phyloP scores from a whole-genome alignment of 2,113 vertebrate species.

The Mirza zaza region DNA sequence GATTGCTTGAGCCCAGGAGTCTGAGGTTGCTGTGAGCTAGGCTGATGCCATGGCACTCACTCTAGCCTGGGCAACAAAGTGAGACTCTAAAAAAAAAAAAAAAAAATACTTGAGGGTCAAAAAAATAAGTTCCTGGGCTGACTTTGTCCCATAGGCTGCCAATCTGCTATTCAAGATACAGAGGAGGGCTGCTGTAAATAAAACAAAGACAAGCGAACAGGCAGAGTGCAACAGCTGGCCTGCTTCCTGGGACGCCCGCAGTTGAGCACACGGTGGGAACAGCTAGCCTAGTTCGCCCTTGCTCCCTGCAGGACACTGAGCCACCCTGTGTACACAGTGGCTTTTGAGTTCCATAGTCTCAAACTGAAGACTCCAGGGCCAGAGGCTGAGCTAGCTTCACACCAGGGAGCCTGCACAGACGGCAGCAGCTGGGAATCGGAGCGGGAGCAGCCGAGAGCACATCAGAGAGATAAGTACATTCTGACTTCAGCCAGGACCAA shows the following conservation, averaged over 20 bases:
- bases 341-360: background rate
- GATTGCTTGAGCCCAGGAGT: no score
- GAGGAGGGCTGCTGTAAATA: background rate
- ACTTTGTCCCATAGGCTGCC: background rate
- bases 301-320: background rate
- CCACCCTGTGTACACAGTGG: background rate
- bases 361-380: background rate
- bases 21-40: no score
- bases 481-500: background rate
- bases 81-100: no score
- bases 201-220: background rate
- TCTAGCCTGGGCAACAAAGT: no score
- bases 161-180: background rate
- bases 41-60: no score
- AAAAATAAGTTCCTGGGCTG: background rate
- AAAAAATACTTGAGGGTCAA: background rate
- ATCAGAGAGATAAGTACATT: background rate
- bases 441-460: background rate
- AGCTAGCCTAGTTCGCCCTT: background rate
- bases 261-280: no score
- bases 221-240: background rate
- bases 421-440: background rate
- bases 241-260: background rate
- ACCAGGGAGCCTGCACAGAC: rapidly evolving
- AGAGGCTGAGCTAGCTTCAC: background rate